Conservation (phyloP, 1,140 invertebrate genomes). For the Drosophila bipectinata region DNA sequence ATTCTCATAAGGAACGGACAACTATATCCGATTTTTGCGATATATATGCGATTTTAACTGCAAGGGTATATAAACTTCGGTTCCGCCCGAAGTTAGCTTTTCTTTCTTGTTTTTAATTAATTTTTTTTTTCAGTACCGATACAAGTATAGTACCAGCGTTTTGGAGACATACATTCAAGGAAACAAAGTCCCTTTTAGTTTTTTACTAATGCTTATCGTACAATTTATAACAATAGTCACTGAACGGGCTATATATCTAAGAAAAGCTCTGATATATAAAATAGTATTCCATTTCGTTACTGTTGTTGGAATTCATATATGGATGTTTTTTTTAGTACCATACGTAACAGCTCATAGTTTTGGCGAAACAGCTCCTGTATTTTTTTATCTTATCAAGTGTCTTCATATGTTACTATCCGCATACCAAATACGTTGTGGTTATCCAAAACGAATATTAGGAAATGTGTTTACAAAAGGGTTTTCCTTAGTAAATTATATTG, state of each 20-base stretch:
- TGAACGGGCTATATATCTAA: conserved; percentile 96
- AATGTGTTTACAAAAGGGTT: conserved; percentile 98
- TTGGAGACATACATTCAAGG: conserved; percentile 94
- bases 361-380: conserved; percentile 93
- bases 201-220: conserved; percentile 96
- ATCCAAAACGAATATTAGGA: conserved; percentile 96
- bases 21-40: no score
- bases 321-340: conserved; percentile 98
- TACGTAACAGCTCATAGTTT: conserved; percentile 94
- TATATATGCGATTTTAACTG: no score
- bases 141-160: conserved; percentile 88
- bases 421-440: conserved; percentile 97
- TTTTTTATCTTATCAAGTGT: conserved; percentile 99
- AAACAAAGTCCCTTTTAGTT: conserved; percentile 97
- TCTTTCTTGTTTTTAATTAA: no score
- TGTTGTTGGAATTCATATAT: conserved; percentile 95
- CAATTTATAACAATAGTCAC: conserved; percentile 97
- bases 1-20: no score
- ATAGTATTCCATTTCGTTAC: conserved; percentile 96
- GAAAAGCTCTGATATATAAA: conserved; percentile 96
- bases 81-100: no score
- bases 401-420: conserved; percentile 96
- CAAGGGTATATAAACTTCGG: no score
- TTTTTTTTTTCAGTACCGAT: conserved; percentile 88
- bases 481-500: conserved; percentile 93